A percentile compares a stretch with the other conserved stretches of the same genome.
Evolutionary conservation across 2,113 vertebrate species (phyloP).

Genomic region (Jacana jacana): DNA sequence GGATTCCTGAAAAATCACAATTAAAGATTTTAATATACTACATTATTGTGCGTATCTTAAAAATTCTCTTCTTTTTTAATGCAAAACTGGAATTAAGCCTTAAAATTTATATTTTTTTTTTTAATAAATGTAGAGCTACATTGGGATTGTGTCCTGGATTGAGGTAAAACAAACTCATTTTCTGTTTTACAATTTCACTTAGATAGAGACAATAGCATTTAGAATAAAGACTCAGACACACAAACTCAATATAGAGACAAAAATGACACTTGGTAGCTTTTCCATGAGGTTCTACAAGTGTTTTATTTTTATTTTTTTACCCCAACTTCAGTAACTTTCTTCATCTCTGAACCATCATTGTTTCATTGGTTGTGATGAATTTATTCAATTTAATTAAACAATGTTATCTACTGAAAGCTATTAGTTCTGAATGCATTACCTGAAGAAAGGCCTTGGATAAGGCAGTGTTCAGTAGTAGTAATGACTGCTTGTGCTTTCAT

Average conservation of each 20-base stretch:
- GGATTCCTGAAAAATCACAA: not conserved
- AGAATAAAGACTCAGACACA: not conserved
- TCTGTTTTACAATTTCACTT: no score
- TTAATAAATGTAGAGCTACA: not conserved
- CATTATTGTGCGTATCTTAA: not conserved
- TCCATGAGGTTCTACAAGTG: not conserved
- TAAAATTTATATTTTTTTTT: not conserved
- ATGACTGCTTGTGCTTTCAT: not conserved
- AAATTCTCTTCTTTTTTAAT: not conserved
- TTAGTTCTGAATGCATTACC: not conserved
- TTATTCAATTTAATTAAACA: not conserved
- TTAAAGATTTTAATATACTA: not conserved
- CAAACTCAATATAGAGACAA: not conserved
- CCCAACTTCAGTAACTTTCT: not conserved
- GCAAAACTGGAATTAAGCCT: not conserved
- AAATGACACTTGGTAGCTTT: not conserved
- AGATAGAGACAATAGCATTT: not conserved
- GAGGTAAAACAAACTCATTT: no score
- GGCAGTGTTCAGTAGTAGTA: not conserved
- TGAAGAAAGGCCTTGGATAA: not conserved
- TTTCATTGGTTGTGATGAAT: not conserved
- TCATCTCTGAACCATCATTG: not conserved
- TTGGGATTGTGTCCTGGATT: not conserved
- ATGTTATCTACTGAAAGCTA: not conserved
- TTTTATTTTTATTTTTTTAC: not conserved